Conservation (phyloP, 2,113 vertebrate genomes). For the Manacus vitellinus region DNA sequence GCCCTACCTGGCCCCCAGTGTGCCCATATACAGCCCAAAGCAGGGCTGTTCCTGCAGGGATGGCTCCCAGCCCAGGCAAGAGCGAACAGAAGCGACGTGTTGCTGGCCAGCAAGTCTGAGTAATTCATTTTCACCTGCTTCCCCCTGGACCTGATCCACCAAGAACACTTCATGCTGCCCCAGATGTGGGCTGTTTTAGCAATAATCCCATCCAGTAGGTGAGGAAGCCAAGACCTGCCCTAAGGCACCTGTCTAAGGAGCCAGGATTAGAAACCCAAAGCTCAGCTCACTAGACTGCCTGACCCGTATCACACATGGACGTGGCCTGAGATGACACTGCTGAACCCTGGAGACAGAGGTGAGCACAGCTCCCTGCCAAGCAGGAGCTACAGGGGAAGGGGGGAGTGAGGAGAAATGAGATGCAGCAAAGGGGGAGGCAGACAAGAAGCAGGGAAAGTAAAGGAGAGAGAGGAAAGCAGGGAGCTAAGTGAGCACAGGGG, state of each 20-base stretch:
- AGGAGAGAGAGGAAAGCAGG: not conserved
- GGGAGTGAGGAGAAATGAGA: not conserved
- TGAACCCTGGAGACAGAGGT: not conserved
- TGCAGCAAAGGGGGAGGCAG: not conserved
- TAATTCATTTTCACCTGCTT: not conserved
- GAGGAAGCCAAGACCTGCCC: not conserved
- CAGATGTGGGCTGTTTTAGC: not conserved
- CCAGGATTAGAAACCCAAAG: not conserved
- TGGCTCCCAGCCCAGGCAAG: not conserved
- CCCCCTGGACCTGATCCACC: not conserved
- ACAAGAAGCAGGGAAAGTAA: not conserved
- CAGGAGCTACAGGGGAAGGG: not conserved
- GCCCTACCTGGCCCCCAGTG: not conserved
- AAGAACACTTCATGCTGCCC: not conserved
- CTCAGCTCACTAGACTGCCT: not conserved
- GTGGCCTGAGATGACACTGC: accelerated
- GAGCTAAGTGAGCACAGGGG: not conserved
- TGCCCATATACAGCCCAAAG: not conserved
- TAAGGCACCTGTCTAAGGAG: not conserved
- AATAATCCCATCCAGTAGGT: not conserved
- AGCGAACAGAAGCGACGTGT: accelerated
- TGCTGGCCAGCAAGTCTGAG: not conserved
- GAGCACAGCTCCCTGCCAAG: not conserved
- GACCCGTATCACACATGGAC: not conserved
- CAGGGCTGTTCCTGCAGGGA: not conserved